Conservation (phyloP, 2,888 invertebrate species). For the Lithosia quadra region DNA sequence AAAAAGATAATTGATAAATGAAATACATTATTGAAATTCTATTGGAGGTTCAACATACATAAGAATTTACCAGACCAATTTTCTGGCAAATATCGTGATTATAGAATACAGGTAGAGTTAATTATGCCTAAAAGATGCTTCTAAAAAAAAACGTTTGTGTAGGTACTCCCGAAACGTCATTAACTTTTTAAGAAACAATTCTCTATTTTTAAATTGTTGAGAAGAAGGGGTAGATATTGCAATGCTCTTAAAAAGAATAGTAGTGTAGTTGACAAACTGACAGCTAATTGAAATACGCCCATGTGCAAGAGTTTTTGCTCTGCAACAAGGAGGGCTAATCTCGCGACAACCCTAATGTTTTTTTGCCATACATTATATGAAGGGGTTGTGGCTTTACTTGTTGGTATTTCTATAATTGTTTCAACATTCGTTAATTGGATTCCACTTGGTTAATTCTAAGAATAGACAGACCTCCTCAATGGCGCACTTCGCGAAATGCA, state of each 20-base stretch:
- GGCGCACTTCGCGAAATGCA: background rate
- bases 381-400: conserved; percentile 72
- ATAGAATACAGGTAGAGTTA: background rate
- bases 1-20: too few species aligned
- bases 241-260: conserved; percentile 64
- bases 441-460: conserved; percentile 21
- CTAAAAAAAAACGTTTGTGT: background rate
- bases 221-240: conserved; percentile 46
- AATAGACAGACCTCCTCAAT: conserved; percentile 14
- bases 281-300: conserved; percentile 86
- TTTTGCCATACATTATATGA: conserved; percentile 65
- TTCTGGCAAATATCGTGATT: background rate
- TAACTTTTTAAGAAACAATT: conserved; percentile 40
- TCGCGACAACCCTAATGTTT: conserved; percentile 71
- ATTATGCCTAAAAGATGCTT: background rate
- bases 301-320: conserved; percentile 82
- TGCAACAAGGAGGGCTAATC: conserved; percentile 79
- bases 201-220: conserved; percentile 46
- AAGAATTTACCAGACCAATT: too few species aligned
- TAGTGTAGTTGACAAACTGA: conserved; percentile 83
- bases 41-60: too few species aligned
- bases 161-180: conserved; percentile 31
- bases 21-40: too few species aligned
- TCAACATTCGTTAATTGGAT: conserved; percentile 52
- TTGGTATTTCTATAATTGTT: conserved; percentile 63